A percentile compares a stretch with the other conserved stretches of the same genome.
Conservation (phyloP, 1,140 invertebrate genomes). For the Tetragonula clypearis region DNA sequence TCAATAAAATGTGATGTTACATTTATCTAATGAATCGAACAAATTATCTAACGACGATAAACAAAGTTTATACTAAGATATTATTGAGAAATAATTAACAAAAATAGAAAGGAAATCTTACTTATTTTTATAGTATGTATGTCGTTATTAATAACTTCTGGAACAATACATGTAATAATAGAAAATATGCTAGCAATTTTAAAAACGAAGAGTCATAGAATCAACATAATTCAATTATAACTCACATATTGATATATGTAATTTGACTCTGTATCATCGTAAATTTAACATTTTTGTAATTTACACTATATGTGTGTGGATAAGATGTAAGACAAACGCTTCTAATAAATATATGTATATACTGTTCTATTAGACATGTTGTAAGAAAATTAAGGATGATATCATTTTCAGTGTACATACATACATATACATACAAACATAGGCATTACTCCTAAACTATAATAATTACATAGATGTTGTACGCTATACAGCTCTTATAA, state of each 20-base stretch:
- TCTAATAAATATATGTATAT: background rate
- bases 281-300: background rate
- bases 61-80: background rate
- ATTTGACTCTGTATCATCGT: background rate
- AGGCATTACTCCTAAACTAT: background rate
- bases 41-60: background rate
- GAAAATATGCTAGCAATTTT: background rate
- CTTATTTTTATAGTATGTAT: background rate
- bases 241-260: background rate
- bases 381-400: background rate
- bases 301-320: too few relatives aligned
- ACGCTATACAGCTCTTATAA: background rate
- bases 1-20: background rate
- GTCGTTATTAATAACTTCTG: background rate
- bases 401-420: background rate
- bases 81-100: background rate
- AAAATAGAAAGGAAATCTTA: background rate
- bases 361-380: background rate
- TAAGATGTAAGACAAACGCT: background rate
- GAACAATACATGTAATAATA: background rate
- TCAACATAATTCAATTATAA: background rate
- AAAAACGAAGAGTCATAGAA: background rate
- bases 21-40: background rate
- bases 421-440: background rate
- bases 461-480: background rate